A percentile compares a stretch with the other conserved stretches of the same genome.
Evolutionary conservation across 1,140 invertebrate genomes (phyloP).

Genomic region (Meloidogyne hapla): DNA sequence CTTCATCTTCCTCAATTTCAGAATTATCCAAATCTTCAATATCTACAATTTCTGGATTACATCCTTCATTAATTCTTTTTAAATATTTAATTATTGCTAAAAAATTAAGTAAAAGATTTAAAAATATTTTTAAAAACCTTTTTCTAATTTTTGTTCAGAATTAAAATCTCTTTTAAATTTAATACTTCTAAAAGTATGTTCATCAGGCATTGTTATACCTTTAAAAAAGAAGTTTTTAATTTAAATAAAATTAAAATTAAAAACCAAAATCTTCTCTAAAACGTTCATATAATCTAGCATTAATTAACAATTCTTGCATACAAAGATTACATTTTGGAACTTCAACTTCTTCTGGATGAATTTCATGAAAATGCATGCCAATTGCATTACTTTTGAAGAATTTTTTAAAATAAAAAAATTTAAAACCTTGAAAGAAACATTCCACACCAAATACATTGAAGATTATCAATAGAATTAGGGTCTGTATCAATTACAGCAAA

Average conservation of each 20-base stretch:
- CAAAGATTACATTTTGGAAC: conserved; percentile 62
- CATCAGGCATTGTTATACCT: conserved; percentile 56
- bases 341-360: conserved; percentile 61
- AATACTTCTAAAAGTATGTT: conserved; percentile 50
- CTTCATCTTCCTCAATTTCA: conserved; percentile 37
- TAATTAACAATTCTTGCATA: conserved; percentile 59
- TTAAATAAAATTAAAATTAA: not conserved
- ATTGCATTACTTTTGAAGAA: conserved; percentile 19
- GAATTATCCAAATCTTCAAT: conserved; percentile 37
- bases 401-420: not conserved
- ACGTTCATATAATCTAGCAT: conserved; percentile 60
- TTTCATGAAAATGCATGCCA: conserved; percentile 61
- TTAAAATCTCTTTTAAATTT: conserved; percentile 47
- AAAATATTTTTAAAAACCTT: conserved; percentile 33
- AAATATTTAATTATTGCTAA: conserved; percentile 42
- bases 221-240: not conserved
- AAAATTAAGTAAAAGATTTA: conserved; percentile 20
- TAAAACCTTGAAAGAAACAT: conserved; percentile 28
- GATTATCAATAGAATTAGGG: conserved; percentile 51
- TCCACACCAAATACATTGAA: conserved; percentile 62
- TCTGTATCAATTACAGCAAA: conserved; percentile 61
- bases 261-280: conserved; percentile 57
- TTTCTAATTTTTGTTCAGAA: conserved; percentile 53
- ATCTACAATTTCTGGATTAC: conserved; percentile 21
- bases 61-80: conserved; percentile 24